Conservation (phyloP, 2,888 invertebrate species). For the Auanema sp. region DNA sequence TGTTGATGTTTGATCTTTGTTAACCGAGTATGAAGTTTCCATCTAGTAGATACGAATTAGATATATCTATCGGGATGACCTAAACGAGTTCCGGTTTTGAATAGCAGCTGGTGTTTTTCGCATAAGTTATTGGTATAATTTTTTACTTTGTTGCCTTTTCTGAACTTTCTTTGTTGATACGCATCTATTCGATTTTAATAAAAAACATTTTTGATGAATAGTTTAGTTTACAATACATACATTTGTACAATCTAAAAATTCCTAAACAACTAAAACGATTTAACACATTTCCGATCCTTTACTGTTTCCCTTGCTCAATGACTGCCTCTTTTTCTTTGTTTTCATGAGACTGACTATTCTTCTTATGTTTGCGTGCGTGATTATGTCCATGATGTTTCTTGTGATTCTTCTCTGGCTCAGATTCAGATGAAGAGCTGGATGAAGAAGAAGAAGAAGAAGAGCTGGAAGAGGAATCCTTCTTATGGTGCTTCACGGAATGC, state of each 20-base stretch:
- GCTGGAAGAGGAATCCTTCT: slow-evolving; percentile 5
- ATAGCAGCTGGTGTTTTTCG: too few species aligned
- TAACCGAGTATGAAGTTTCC: too few species aligned
- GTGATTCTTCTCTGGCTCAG: background rate
- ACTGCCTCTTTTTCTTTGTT: background rate
- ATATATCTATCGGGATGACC: too few species aligned
- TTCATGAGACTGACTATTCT: background rate
- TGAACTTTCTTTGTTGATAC: too few species aligned
- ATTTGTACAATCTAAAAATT: too few species aligned
- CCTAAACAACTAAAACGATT: too few species aligned
- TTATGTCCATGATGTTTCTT: background rate
- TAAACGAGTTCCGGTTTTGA: too few species aligned
- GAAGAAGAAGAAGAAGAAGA: slow-evolving; percentile 3
- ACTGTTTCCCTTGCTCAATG: background rate
- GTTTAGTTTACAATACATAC: too few species aligned
- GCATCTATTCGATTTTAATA: too few species aligned
- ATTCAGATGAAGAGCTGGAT: slow-evolving; percentile 5
- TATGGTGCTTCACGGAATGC: background rate
- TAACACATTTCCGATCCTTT: background rate
- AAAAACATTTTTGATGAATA: too few species aligned
- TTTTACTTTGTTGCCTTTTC: background rate
- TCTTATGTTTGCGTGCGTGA: background rate
- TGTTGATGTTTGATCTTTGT: too few species aligned
- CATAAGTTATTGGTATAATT: background rate
- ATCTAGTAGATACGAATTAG: too few species aligned